phyloP scores from a whole-genome alignment of 1,140 invertebrate species.

The Drosophila sucinea region DNA sequence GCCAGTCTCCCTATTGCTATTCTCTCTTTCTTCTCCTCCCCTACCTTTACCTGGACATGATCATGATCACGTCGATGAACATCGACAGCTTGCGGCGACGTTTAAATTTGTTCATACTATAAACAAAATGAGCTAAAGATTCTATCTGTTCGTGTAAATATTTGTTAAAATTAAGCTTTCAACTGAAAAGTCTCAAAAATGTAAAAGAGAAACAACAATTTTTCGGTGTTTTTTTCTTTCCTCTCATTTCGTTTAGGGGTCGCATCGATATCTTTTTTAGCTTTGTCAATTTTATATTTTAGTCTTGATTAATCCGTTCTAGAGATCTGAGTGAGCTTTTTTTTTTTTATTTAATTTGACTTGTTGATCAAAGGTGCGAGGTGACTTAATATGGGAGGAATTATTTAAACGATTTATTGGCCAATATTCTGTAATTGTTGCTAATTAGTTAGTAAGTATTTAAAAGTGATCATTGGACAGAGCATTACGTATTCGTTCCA shows the following conservation, averaged over 20 bases:
- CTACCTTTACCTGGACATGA: conserved; percentile 37
- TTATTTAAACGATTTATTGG: too few species aligned
- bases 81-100: conserved; percentile 68
- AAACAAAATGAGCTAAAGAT: conserved; percentile 72
- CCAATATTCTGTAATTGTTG: too few species aligned
- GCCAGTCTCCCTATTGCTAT: background rate
- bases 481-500: conserved; percentile 18
- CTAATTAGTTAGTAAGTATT: too few species aligned
- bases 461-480: background rate
- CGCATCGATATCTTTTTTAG: conserved; percentile 34
- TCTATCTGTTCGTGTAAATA: conserved; percentile 76
- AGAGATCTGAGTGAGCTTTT: too few species aligned
- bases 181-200: conserved; percentile 68
- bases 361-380: too few species aligned
- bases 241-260: background rate
- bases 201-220: conserved; percentile 5
- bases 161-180: conserved; percentile 79
- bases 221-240: conserved; percentile 6
- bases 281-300: conserved; percentile 9
- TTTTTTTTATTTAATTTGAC: background rate
- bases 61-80: conserved; percentile 48
- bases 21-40: conserved; percentile 1
- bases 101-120: conserved; percentile 76
- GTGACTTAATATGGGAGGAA: too few species aligned
- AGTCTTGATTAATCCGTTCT: too few species aligned